These are phyloP conservation scores for Cecidostiba fungosa DNA, from an alignment of 2,888 invertebrate species.

Conservation along the genomic window DNA sequence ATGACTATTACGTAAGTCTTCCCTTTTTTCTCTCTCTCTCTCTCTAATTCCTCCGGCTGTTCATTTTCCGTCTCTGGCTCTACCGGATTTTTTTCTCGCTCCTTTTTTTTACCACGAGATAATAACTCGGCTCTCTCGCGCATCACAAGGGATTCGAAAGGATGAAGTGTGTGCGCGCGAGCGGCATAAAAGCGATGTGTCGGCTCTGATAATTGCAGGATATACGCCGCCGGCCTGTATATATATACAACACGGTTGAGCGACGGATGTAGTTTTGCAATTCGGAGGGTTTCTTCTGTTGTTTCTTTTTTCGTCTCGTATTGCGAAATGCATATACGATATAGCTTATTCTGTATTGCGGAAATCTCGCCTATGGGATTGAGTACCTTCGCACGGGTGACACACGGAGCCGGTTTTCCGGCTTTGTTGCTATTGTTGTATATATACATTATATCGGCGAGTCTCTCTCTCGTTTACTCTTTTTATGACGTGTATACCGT, in stretches of 20 bases:
- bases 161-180: background rate
- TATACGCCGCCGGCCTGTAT: background rate
- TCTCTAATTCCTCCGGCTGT: background rate
- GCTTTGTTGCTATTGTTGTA: background rate
- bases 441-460: too few species aligned
- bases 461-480: too few species aligned
- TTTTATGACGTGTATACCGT: too few species aligned
- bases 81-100: background rate
- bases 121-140: background rate
- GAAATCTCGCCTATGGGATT: background rate
- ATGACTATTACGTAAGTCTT: slow-evolving; percentile 77
- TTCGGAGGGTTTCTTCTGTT: background rate
- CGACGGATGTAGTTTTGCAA: slow-evolving; percentile 55
- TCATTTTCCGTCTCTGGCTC: background rate
- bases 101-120: background rate
- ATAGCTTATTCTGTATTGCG: background rate
- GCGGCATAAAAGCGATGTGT: slow-evolving; percentile 26
- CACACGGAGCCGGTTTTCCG: background rate
- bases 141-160: background rate
- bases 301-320: background rate
- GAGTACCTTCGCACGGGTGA: background rate
- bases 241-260: background rate
- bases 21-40: background rate
- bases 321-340: slow-evolving; percentile 4
- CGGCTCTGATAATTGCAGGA: slow-evolving; percentile 53